Evolutionary conservation across 2,888 invertebrate genomes (phyloP).

Genomic region (Hemithea aestivaria): DNA sequence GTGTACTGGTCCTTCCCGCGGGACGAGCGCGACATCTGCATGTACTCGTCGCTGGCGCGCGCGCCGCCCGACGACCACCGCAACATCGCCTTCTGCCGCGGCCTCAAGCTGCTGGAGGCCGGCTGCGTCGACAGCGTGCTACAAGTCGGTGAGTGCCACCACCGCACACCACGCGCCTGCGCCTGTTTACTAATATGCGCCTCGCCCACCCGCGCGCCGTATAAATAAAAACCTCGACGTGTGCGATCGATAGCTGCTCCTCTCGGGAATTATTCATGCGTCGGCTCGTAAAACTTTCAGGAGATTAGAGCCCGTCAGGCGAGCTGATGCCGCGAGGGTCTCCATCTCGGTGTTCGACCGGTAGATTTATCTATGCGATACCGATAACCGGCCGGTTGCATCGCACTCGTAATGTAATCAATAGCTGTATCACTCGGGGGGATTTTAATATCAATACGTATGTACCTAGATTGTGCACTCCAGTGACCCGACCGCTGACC

Average conservation of each 20-base stretch:
- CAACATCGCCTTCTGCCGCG: conserved; percentile 91
- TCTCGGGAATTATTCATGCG: conserved; percentile 79
- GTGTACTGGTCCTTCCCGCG: conserved; percentile 94
- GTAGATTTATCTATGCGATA: conserved; percentile 47
- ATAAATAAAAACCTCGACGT: conserved; percentile 79
- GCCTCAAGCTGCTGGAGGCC: conserved; percentile 89
- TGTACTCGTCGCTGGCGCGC: conserved; percentile 89
- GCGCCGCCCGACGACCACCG: conserved; percentile 84
- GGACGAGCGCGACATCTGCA: conserved; percentile 92
- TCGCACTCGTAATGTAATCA: conserved; percentile 51
- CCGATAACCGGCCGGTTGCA: conserved; percentile 48
- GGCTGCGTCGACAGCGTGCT: conserved; percentile 91
- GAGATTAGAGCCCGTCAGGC: conserved; percentile 62
- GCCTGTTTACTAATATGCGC: conserved; percentile 79
- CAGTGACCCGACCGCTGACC: conserved; percentile 37
- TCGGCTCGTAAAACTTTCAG: conserved; percentile 67
- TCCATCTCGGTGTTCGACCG: conserved; percentile 23
- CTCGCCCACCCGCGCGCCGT: conserved; percentile 78
- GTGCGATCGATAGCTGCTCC: conserved; percentile 78
- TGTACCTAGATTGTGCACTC: conserved; percentile 45
- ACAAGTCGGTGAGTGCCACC: conserved; percentile 93
- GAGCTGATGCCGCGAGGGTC: conserved; percentile 34
- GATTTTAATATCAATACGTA: conserved; percentile 13
- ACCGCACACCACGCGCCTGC: conserved; percentile 64
- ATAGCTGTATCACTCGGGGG: conserved; percentile 37